phyloP scores from a whole-genome alignment of 37 sponge, comb jelly and placozoan species.

The Tethya wilhelma region DNA sequence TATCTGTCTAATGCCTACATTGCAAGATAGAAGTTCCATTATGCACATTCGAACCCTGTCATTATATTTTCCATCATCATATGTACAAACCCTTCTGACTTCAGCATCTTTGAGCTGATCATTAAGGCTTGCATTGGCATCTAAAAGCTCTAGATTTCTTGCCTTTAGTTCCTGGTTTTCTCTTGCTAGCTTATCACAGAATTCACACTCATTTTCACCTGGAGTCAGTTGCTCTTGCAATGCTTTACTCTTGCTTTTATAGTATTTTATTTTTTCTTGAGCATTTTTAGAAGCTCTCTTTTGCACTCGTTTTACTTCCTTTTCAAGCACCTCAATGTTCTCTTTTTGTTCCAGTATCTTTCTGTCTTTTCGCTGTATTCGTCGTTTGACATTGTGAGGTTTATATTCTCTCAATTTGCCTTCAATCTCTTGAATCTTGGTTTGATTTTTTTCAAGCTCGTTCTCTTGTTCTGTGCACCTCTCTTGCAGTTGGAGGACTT shows the following conservation, averaged over 20 bases:
- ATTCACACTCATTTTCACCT: not conserved
- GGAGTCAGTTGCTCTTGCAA: not conserved
- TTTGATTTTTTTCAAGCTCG: too few relatives aligned
- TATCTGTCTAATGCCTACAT: not conserved
- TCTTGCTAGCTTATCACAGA: not conserved
- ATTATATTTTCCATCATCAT: not conserved
- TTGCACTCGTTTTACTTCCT: not conserved
- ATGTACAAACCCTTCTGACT: not conserved
- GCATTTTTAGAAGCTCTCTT: not conserved
- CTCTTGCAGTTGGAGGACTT: not conserved
- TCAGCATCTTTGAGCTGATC: not conserved
- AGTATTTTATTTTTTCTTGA: not conserved
- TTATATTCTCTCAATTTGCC: not conserved
- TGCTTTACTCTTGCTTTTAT: not conserved
- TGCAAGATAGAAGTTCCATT: not conserved
- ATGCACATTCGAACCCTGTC: not conserved
- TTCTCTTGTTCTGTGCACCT: not conserved
- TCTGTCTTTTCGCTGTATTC: not conserved
- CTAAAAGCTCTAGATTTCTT: not conserved
- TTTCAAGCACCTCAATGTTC: not conserved
- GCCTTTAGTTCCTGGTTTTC: not conserved
- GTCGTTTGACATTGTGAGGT: not conserved
- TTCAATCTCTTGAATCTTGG: not conserved
- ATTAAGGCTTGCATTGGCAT: not conserved
- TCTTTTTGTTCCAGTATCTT: not conserved